Evolutionary conservation across 2,888 invertebrate species (phyloP), one percentile per base, ranked within the genome.

Genomic region (Aphidius colemani): DNA sequence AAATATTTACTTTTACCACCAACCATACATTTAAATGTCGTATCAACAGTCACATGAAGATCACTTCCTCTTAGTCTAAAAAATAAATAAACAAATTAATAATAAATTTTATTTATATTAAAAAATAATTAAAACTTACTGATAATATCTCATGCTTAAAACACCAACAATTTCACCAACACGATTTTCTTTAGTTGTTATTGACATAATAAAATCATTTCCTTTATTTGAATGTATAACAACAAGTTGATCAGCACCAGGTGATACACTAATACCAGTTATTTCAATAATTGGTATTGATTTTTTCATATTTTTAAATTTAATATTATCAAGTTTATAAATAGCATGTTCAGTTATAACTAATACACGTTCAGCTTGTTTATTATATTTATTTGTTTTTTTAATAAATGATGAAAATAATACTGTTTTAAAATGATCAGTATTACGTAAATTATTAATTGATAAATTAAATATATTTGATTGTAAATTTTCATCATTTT

Each of bases 121-220:
- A 40, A 49, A 13, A 13, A 58, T 18, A 10, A 43, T 18, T 18
- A 11, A 7, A 50, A 88, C 91, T 88, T 84, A 95, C 95, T 89
- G 88, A 69, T 86, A 85, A 83, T 89, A 94, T 78, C 90, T 86
- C 72, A 90, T 89, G 75, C 90, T 89, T 6, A 96, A 83, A 61
- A 92, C 87, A 10, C 95, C 97, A 10, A 96, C 86, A 43, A 95
- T 85, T 82, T 97, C 96, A 0, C 96, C 96, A 59, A 95, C 88
- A 69, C 92, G 85, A 81, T 96, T 95, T 68, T 91, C 90, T 44
- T 80, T 82, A 7, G 83, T 74, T 53, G 83, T 84, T 66, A 97
- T 85, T 0, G 94, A 92, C 71, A 95, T 86, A 46, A 97, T 94
- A 70, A 97, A 87, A 85, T 98, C 97, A 82, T 96, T 96, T 63